A percentile compares a stretch with the other conserved stretches of the same genome.
phyloP scores from a whole-genome alignment of 2,797 vertebrate species.

The Pogonophryne albipinna region DNA sequence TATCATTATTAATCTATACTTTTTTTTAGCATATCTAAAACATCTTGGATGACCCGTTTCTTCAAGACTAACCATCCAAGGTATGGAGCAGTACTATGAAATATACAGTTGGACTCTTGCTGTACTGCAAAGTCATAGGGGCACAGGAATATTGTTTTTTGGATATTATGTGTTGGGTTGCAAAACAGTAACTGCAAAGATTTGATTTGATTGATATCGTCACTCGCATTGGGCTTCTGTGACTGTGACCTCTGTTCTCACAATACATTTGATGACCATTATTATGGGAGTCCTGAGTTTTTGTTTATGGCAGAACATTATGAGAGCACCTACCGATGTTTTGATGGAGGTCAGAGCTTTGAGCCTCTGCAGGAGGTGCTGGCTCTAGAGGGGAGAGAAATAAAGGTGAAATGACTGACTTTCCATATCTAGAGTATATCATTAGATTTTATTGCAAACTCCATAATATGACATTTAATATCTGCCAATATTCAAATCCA shows the following conservation, averaged over 20 bases:
- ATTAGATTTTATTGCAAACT: background rate
- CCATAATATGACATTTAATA: background rate
- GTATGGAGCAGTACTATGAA: background rate
- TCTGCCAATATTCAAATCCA: background rate
- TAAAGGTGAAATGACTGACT: background rate
- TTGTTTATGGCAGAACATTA: background rate
- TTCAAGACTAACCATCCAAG: background rate
- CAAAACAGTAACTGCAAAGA: background rate
- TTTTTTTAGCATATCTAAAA: background rate
- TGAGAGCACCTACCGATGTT: slow-evolving; percentile 87
- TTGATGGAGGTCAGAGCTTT: slow-evolving; percentile 91
- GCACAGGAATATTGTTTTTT: background rate
- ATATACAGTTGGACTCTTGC: background rate
- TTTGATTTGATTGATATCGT: background rate
- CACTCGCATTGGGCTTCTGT: background rate
- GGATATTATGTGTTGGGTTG: background rate
- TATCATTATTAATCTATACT: background rate
- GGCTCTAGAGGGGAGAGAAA: slow-evolving; percentile 86
- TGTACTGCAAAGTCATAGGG: background rate
- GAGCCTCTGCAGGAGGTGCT: slow-evolving; percentile 90
- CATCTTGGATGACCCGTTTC: background rate
- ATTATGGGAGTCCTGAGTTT: background rate
- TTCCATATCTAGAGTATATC: background rate
- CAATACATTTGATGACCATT: background rate
- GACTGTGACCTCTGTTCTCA: background rate